Conservation (phyloP, 1,140 invertebrate genomes). For the Arctopsyche grandis region DNA sequence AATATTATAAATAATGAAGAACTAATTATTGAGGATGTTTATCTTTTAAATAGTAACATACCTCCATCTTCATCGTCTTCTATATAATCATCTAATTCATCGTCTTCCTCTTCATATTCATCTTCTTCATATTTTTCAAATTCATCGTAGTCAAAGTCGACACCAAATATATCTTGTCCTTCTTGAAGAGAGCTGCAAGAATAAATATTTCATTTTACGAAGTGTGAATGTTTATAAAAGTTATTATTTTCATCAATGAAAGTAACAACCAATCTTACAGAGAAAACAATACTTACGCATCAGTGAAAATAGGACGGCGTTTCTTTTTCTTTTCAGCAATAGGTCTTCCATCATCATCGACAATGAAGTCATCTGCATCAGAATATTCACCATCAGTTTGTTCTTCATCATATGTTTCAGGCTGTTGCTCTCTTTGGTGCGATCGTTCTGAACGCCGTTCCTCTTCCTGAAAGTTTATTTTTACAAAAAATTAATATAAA, state of each 20-base stretch:
- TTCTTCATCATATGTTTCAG: slow-evolving; percentile 77
- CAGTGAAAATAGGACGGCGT: slow-evolving; percentile 88
- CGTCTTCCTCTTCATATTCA: slow-evolving; percentile 86
- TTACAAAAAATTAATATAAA: background rate
- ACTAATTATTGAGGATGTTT: background rate
- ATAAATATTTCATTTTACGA: slow-evolving; percentile 16
- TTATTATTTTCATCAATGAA: background rate
- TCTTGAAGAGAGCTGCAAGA: slow-evolving; percentile 87
- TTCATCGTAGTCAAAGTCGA: slow-evolving; percentile 98
- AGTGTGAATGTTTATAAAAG: background rate
- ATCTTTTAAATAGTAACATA: slow-evolving; percentile 47
- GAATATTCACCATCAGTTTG: slow-evolving; percentile 83
- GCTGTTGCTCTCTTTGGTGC: slow-evolving; percentile 66
- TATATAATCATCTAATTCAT: slow-evolving; percentile 78
- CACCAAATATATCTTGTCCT: slow-evolving; percentile 99
- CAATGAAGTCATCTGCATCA: slow-evolving; percentile 97
- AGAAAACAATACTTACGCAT: slow-evolving; percentile 77
- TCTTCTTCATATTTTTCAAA: slow-evolving; percentile 91
- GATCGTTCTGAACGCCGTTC: slow-evolving; percentile 78
- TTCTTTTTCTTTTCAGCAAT: slow-evolving; percentile 89
- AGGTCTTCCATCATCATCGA: slow-evolving; percentile 94
- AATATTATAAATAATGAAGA: background rate
- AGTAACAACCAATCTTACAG: too few relatives aligned
- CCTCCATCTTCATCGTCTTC: slow-evolving; percentile 76
- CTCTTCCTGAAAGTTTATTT: slow-evolving; percentile 72